Percentiles rank a stretch among this genome's conserved stretches.
Conservation (phyloP, 2,797 vertebrate genomes). For the Steatocranus sp. region DNA sequence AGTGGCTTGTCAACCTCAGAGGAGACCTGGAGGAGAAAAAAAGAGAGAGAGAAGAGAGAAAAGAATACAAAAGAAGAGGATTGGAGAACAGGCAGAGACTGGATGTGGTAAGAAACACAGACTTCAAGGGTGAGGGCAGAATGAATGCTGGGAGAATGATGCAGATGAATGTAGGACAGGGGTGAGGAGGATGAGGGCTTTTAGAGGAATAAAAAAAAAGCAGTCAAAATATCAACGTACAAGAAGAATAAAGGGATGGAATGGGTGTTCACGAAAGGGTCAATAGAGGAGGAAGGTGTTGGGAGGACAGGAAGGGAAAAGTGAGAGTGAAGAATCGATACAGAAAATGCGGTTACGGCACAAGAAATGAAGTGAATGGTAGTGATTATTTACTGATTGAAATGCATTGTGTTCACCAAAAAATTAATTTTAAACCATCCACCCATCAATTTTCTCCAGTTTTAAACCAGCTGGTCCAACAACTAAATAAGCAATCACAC, state of each 20-base stretch:
- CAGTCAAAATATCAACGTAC: constrained; percentile 14
- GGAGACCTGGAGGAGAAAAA: constrained; percentile 15
- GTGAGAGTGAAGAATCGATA: not conserved
- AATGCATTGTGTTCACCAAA: not conserved
- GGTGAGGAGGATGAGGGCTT: not conserved
- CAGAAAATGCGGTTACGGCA: not conserved
- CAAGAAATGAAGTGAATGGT: not conserved
- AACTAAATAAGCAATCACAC: not conserved
- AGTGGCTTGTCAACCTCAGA: constrained; percentile 21
- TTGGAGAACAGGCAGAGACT: not conserved
- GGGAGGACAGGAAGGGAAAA: not conserved
- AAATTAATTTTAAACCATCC: not conserved
- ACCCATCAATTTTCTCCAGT: not conserved
- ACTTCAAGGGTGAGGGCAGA: constrained; percentile 22
- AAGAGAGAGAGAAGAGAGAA: not conserved
- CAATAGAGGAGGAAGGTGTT: not conserved
- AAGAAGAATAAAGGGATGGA: not conserved
- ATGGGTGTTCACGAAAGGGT: not conserved
- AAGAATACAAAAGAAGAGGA: not conserved
- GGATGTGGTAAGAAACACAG: not conserved
- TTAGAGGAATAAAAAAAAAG: not conserved
- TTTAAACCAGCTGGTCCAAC: not conserved
- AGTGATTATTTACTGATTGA: not conserved
- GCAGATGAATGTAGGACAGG: constrained; percentile 18
- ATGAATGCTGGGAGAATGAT: constrained; percentile 3